These are phyloP conservation scores for Nemopilema nomurai DNA, from an alignment of 30 jellyfish, hydroid and myxozoan genomes.

Conservation along the genomic window DNA sequence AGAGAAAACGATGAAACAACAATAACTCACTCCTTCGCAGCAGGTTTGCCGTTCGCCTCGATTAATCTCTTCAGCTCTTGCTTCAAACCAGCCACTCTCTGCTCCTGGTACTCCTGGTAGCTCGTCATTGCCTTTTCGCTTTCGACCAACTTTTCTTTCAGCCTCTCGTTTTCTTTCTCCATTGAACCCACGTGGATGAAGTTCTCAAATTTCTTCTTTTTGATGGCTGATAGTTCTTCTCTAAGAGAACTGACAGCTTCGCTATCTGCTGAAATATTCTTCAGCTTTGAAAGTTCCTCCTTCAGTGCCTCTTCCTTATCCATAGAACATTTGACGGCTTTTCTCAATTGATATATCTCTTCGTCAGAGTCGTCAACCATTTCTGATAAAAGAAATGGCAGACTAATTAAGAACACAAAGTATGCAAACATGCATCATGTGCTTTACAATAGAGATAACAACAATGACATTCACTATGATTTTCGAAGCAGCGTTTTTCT, in stretches of 20 bases:
- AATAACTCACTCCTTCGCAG: conserved; percentile 4
- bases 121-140: conserved; percentile 16
- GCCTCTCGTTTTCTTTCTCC: conserved; percentile 36
- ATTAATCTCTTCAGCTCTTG: conserved; percentile 24
- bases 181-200: conserved; percentile 1
- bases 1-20: no score
- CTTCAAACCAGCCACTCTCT: conserved; percentile 43
- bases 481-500: no score
- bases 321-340: neutral
- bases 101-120: conserved; percentile 50
- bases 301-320: conserved; percentile 1
- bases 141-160: conserved; percentile 14
- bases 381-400: neutral
- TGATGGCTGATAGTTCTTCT: conserved; percentile 11
- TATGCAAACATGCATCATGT: no score
- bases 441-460: no score
- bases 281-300: conserved; percentile 10
- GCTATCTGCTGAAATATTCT: neutral
- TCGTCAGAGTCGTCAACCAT: neutral
- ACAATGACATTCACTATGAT: no score
- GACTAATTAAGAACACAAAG: no score
- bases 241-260: neutral
- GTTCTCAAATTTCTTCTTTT: conserved; percentile 12
- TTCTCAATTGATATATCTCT: conserved; percentile 8
- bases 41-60: conserved; percentile 1